Base-by-base conservation (phyloP, 1,140 invertebrate species). In the Homarus americanus region DNA sequence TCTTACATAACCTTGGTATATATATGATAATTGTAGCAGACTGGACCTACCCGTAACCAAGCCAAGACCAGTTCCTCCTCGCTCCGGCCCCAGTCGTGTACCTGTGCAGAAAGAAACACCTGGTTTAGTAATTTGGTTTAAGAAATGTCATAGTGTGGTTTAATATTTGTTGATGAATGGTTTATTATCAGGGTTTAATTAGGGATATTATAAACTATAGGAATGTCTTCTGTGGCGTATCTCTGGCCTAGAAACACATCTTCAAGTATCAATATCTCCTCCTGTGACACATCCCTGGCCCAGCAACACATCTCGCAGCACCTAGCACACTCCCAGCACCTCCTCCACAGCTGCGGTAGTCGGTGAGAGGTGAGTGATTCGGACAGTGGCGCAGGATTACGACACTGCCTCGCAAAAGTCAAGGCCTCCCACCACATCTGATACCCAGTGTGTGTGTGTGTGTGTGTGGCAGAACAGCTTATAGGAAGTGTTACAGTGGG, bases 21-120 rank as follows among this genome's bases (percentile, higher is more conserved):
- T 24, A 24, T 10, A 63, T 63, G 53, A 63, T 24, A 63, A 24
- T 12, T 10, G 10, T 10, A 63, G 10, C 12, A 24, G 24, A 24
- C 12, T 24, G 53, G 53, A 63, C 73, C 15, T 75, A 75, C 73
- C 73, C 41, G 73, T 38, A 5, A 24, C 66, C 5, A 72, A 4
- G 24, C 66, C 66, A 17, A 32, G 34, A 12, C 73, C 73, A 24
- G 41, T 38, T 38, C 73, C 73, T 20, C 73, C 34, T 12, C 36
- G 34, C n/a, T 75, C 73, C 73, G 73, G 73, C 10, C 73, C 34
- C 32, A 75, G 32, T 75, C 34, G 12, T 10, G 73, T 75, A 75
- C 73, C 73, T 75, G 73, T 4, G 32, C 10, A 75, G 73, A 75
- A 24, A 75, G 41, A 75, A 75, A 75, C 17, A 7, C n/a, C 15